These are phyloP conservation scores for Mesaphorura yosii DNA, from an alignment of 1,140 invertebrate species.

Conservation along the genomic window DNA sequence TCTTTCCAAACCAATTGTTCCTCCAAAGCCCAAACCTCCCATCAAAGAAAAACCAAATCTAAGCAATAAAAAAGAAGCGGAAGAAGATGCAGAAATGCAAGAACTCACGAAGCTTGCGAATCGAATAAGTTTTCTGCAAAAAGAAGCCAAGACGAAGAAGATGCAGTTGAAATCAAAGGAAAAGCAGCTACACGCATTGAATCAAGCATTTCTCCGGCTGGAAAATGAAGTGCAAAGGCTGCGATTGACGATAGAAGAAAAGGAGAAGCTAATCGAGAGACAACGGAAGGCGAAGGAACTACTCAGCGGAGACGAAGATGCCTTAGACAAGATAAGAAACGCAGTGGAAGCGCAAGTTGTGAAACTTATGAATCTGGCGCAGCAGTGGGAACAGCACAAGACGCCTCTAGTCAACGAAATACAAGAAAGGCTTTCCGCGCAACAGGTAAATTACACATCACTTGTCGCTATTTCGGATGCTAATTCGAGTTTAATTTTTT, in stretches of 20 bases:
- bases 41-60: slow-evolving; percentile 19
- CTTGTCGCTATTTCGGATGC: neutral
- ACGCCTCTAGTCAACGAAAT: slow-evolving; percentile 52
- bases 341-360: slow-evolving; percentile 48
- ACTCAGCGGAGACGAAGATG: slow-evolving; percentile 49
- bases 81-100: slow-evolving; percentile 13
- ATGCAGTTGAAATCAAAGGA: slow-evolving; percentile 11
- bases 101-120: slow-evolving; percentile 13
- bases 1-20: slow-evolving; percentile 21
- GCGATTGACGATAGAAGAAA: slow-evolving; percentile 32
- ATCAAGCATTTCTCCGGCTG: slow-evolving; percentile 36
- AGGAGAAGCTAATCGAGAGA: slow-evolving; percentile 40
- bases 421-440: slow-evolving; percentile 18
- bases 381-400: slow-evolving; percentile 58
- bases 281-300: slow-evolving; percentile 52
- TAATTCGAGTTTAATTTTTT: neutral
- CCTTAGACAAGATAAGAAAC: slow-evolving; percentile 49
- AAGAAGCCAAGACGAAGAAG: slow-evolving; percentile 16
- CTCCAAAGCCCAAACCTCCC: slow-evolving; percentile 23
- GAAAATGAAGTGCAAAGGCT: slow-evolving; percentile 39
- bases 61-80: slow-evolving; percentile 8
- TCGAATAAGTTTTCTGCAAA: slow-evolving; percentile 22
- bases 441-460: slow-evolving; percentile 39
- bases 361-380: slow-evolving; percentile 48
- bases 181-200: slow-evolving; percentile 23